phyloP scores from a whole-genome alignment of 2,888 invertebrate species.

The Strigamia maritima region DNA sequence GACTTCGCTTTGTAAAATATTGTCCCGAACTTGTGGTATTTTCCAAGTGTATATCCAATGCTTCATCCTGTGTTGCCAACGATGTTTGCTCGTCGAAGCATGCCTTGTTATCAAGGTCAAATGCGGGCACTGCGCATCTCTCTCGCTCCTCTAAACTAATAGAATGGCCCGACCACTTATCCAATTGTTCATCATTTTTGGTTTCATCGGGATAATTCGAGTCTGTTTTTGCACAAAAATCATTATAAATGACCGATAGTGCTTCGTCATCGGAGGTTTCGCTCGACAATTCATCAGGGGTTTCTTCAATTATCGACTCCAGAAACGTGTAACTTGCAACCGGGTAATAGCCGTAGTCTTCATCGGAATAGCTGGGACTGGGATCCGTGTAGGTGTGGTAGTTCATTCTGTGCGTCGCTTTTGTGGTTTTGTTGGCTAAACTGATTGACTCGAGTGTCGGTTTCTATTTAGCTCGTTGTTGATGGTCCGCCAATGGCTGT shows the following conservation, averaged over 20 bases:
- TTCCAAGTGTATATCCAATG: too few species aligned
- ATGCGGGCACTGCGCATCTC: neutral
- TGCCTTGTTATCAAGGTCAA: neutral
- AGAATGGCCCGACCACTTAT: conserved; percentile 36
- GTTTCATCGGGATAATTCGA: neutral
- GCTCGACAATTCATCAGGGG: conserved; percentile 73
- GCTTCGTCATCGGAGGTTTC: conserved; percentile 62
- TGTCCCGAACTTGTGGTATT: too few species aligned
- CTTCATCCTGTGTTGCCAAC: too few species aligned
- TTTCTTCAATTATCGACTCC: conserved; percentile 85
- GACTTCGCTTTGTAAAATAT: neutral
- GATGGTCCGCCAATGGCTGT: neutral
- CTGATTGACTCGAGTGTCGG: neutral
- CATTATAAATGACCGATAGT: conserved; percentile 56
- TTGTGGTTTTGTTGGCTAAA: neutral
- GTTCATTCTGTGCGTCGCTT: neutral
- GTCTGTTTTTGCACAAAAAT: neutral
- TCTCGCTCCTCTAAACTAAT: conserved; percentile 1
- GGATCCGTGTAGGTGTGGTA: neutral
- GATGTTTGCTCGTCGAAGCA: too few species aligned
- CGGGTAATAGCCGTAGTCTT: neutral
- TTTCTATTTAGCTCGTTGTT: neutral
- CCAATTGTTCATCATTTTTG: conserved; percentile 11
- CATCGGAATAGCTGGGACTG: conserved; percentile 37
- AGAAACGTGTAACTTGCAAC: conserved; percentile 52